Evolutionary conservation across 2,888 invertebrate species (phyloP).

Genomic region (Muscina levida): DNA sequence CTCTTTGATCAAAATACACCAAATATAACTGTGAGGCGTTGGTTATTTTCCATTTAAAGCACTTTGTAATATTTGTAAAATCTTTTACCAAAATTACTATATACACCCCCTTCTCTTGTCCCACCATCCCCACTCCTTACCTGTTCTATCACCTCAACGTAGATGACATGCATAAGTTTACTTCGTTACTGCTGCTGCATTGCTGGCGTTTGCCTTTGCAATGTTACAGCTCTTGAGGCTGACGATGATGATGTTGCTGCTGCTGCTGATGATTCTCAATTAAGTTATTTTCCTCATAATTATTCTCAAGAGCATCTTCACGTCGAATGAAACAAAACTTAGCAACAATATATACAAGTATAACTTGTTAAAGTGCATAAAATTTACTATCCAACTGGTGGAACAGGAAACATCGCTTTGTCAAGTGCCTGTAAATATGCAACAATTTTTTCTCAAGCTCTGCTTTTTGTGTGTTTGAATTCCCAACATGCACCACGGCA

Average conservation of each 20-base stretch:
- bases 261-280: constrained; percentile 35
- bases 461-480: neutral
- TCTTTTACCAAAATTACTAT: too few relatives aligned
- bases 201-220: constrained; percentile 3
- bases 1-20: too few relatives aligned
- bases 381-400: constrained; percentile 20
- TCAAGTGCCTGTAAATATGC: constrained; percentile 39
- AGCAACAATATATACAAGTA: neutral
- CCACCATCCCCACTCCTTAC: neutral
- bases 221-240: neutral
- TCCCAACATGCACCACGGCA: constrained; percentile 2
- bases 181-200: neutral
- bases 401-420: neutral
- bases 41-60: too few relatives aligned
- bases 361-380: constrained; percentile 23
- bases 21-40: too few relatives aligned
- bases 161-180: neutral
- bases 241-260: neutral
- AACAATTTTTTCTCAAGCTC: constrained; percentile 28
- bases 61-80: neutral
- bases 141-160: neutral
- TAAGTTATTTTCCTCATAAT: constrained; percentile 42
- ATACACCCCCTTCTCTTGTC: neutral
- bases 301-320: constrained; percentile 39
- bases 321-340: neutral